A percentile compares a stretch with the other conserved stretches of the same genome.
Evolutionary conservation across 2,797 vertebrate genomes (phyloP).

Genomic region (Borostomias antarcticus): DNA sequence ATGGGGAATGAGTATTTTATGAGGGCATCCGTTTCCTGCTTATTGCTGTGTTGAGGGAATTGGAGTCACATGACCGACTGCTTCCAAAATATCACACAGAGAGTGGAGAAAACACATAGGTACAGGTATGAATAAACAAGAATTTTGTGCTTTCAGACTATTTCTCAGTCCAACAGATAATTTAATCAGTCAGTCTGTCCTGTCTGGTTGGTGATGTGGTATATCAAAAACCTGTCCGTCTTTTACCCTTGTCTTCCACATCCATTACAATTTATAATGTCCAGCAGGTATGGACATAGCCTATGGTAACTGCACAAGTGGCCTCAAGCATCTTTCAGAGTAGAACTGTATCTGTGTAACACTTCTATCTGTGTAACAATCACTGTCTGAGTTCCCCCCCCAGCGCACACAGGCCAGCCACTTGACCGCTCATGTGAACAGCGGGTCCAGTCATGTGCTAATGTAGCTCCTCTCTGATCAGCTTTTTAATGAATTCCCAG

Average conservation of each 20-base stretch:
- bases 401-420: conserved; percentile 41
- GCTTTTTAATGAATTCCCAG: conserved; percentile 50
- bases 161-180: conserved; percentile 13
- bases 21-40: not conserved
- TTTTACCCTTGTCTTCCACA: conserved; percentile 24
- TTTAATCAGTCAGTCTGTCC: not conserved
- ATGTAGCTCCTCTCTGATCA: conserved; percentile 55
- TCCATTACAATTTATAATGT: not conserved
- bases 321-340: conserved; percentile 34
- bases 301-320: conserved; percentile 31
- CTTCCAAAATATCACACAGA: not conserved
- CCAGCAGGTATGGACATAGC: conserved; percentile 3
- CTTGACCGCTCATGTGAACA: conserved; percentile 76
- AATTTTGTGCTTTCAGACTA: not conserved
- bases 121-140: not conserved
- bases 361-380: conserved; percentile 51
- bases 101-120: not conserved
- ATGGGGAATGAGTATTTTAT: conserved; percentile 24
- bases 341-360: conserved; percentile 48
- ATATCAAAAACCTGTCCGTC: conserved; percentile 22
- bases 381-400: conserved; percentile 21
- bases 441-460: conserved; percentile 71
- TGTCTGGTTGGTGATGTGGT: not conserved
- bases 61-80: conserved; percentile 11
- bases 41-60: conserved; percentile 13